Base-by-base conservation (phyloP, 1,140 invertebrate genomes). In the Pectinophora gossypiella region DNA sequence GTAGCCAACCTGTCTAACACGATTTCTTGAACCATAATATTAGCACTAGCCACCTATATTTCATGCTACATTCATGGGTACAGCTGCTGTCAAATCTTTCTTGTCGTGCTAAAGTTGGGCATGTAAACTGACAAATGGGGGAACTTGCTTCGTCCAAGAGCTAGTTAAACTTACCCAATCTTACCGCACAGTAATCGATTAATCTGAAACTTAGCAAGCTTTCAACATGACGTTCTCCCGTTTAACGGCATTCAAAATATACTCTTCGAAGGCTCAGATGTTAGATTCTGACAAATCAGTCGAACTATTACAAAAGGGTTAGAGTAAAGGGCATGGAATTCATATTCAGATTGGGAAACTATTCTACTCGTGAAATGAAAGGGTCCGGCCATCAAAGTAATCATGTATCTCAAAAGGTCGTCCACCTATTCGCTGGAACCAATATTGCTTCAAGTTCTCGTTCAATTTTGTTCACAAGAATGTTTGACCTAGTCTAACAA, bases 101-200 rank as follows among this genome's bases (percentile, higher is more conserved):
- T 49, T 53, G 53, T 61, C 44, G 54, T 47, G 47, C 22, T 48
- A 57, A 59, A 64, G 51, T 60, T 60, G 49, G 58, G 27, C 53
- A 56, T 57, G 60, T 68, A 57, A 16, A 45, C 40, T 51, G 59
- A 71, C 59, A 67, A 78, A 76, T 70, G 59, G 56, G 54, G 38
- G 56, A 75, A 75, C 61, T 73, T 72, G 21, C 45, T 47, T 47
- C 48, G 51, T 66, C 65, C 52, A 64, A 75, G 52, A 63, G 45
- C 59, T 64, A 52, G 61, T 68, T 67, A 55, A 81, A 78, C 64
- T 76, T 73, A 56, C 56, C 58, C 67, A 58, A 69, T 70, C 67
- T 71, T 61, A 66, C 68, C 68, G 54, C 68, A 72, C 36, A 45
- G 59, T 65, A 74, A 71, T 74, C 69, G 77, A 81, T 81, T 79